Base-by-base conservation (phyloP, 2,888 invertebrate genomes). In the Apamea monoglypha region DNA sequence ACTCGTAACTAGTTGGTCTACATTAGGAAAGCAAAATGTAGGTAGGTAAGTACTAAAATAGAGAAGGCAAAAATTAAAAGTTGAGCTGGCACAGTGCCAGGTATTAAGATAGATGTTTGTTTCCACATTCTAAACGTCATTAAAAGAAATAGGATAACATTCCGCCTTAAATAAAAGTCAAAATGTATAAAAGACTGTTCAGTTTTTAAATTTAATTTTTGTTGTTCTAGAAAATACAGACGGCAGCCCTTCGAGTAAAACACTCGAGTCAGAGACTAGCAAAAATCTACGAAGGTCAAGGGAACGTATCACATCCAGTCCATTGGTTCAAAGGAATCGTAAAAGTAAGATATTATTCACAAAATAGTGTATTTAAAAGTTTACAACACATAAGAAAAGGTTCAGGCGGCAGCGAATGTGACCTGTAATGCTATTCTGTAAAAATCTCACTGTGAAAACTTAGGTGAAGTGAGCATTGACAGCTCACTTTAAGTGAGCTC, bases 241-340 rank as follows among this genome's bases (percentile, higher is more conserved):
- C 18, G 96, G 96, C 56, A 96, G 95, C 84, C 95, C 95, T 70
- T 92, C 95, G 66, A 92, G 92, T 74, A 96, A 96, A 88, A 90
- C 94, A 25, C 89, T 93, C n/a, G 97, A 97, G 61, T 94, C 96
- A 0, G 96, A 96, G 47, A 92, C 91, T 8, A 93, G 94, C 88
- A 96, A 95, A 88, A 94, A 92, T 86, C 87, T 95, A 73, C 95
- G 95, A 86, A 95, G 94, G 87, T 96, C 95, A 81, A 95, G 95
- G 89, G 97, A 95, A 90, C 96, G 96, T 74, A 95, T 94, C 67
- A 94, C 93, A 84, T 96, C 92, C 88, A 97, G 97, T 84, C 97
- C 97, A 47, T 87, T 96, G 68, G 93, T 94, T 66, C 95, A 95
- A 89, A 95, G 96, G 84, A 96, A 95, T 92, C 92, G 96, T 66